A percentile compares a stretch with the other conserved stretches of the same genome.
These are phyloP conservation scores for Cydia splendana DNA, from an alignment of 1,140 invertebrate genomes.

Conservation along the genomic window DNA sequence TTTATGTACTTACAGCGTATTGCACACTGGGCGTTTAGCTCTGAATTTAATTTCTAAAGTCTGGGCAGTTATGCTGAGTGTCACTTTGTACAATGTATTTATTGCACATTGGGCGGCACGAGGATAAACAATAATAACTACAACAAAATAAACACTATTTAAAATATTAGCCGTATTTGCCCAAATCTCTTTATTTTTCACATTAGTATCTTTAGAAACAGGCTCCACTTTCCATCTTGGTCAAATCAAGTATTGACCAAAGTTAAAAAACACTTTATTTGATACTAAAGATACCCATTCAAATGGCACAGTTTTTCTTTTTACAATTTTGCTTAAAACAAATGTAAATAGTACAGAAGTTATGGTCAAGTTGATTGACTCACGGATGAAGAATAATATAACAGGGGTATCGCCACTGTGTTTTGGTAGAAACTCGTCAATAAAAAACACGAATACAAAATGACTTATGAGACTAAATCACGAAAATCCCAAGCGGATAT, in stretches of 20 bases:
- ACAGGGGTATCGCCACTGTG: not conserved
- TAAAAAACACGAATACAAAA: not conserved
- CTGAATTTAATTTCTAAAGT: too few relatives aligned
- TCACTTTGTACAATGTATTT: too few relatives aligned
- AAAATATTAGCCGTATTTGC: not conserved
- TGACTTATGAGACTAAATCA: not conserved
- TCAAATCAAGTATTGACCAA: constrained; percentile 3
- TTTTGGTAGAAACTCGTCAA: not conserved
- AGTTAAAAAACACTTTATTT: not conserved
- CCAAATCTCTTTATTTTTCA: not conserved
- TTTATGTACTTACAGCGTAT: too few relatives aligned
- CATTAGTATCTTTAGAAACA: not conserved
- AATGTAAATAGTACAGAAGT: not conserved
- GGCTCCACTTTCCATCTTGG: not conserved
- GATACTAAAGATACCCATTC: not conserved
- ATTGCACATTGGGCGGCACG: too few relatives aligned
- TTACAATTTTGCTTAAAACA: not conserved
- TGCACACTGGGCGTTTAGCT: too few relatives aligned
- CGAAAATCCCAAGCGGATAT: not conserved
- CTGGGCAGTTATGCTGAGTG: too few relatives aligned
- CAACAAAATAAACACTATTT: not conserved
- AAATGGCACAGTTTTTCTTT: not conserved
- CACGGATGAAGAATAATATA: not conserved
- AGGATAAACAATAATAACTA: not conserved
- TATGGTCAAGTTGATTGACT: not conserved